Percentiles rank a stretch among this genome's conserved stretches.
Evolutionary conservation across 2,113 vertebrate genomes (phyloP).

Genomic region (Phoenicopterus ruber): DNA sequence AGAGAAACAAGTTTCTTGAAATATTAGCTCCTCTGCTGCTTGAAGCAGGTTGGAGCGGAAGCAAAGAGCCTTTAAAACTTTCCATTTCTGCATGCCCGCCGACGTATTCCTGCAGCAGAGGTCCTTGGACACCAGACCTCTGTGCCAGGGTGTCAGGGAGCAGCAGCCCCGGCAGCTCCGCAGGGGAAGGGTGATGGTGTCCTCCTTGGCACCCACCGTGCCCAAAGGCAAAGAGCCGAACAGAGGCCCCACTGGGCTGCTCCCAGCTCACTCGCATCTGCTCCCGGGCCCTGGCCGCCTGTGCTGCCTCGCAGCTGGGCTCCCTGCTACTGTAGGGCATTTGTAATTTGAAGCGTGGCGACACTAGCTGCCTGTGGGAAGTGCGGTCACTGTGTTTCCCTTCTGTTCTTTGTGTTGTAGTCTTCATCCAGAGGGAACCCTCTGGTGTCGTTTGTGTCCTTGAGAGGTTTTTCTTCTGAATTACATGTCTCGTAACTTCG

Average conservation of each 20-base stretch:
- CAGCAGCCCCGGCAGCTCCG: accelerated
- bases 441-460: background rate
- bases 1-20: background rate
- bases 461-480: background rate
- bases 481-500: accelerated
- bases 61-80: background rate
- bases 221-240: background rate
- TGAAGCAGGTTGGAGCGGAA: background rate
- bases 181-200: background rate
- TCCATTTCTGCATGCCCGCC: background rate
- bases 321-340: background rate
- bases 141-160: background rate
- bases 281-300: accelerated
- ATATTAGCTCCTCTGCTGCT: background rate
- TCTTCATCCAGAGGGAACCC: background rate
- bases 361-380: background rate
- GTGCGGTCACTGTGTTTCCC: background rate
- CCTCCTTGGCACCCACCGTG: accelerated
- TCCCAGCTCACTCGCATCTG: background rate
- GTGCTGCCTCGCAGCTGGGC: accelerated
- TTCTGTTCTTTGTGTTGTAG: background rate
- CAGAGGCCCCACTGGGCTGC: background rate
- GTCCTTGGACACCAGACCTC: background rate
- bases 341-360: accelerated
- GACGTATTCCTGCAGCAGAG: background rate